A percentile compares a stretch with the other conserved stretches of the same genome.
phyloP scores from a whole-genome alignment of 2,797 vertebrate genomes.

The Leptatherina wallacei region DNA sequence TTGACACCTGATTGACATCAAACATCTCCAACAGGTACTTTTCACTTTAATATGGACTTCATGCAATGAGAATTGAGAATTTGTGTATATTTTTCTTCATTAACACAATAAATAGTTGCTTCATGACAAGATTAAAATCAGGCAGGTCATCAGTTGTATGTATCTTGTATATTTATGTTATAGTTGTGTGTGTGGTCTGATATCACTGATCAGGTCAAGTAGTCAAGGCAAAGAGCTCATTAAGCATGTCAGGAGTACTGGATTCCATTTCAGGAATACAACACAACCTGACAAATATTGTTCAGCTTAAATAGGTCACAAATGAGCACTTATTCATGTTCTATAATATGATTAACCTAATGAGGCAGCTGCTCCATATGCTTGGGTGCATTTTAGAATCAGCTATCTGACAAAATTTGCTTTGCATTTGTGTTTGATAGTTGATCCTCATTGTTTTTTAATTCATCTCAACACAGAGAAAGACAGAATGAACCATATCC shows the following conservation, averaged over 20 bases:
- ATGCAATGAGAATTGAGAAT: not conserved
- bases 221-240: not conserved
- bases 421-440: conserved; percentile 4
- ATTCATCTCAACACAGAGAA: not conserved
- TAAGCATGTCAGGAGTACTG: not conserved
- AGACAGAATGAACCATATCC: not conserved
- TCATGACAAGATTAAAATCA: not conserved
- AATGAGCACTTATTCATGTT: conserved; percentile 1
- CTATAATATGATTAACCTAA: not conserved
- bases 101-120: not conserved
- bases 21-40: conserved; percentile 50
- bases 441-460: not conserved
- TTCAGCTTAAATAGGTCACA: conserved; percentile 5
- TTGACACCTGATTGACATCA: conserved; percentile 10
- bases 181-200: not conserved
- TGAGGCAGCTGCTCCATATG: not conserved
- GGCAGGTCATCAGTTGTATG: not conserved
- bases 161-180: not conserved
- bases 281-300: not conserved
- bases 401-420: not conserved
- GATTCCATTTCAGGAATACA: not conserved
- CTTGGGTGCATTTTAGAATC: not conserved
- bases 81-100: not conserved
- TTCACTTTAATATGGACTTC: conserved; percentile 20
- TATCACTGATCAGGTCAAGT: not conserved